Evolutionary conservation across 2,888 invertebrate species (phyloP), one percentile per base, ranked within the genome.

Genomic region (Pecten maximus): DNA sequence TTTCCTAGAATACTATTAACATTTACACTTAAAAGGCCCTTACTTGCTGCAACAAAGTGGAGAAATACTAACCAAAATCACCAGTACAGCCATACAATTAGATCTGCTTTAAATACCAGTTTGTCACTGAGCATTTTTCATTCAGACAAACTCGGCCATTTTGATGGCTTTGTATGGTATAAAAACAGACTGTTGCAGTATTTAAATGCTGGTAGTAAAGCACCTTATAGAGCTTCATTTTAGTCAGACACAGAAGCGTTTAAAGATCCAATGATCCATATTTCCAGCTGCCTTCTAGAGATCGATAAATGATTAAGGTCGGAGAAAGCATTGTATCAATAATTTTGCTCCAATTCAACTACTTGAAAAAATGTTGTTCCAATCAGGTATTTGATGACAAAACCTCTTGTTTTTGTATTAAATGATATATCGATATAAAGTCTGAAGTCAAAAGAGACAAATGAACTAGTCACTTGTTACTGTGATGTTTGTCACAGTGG

Each of bases 71-170:
- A n/a, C 12, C 23, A 74, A 6, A 35, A 1, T 35, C 74, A 74
- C 4, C 74, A 8, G 10, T 8, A 28, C 35, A 28, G 35, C 28
- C 35, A 74, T 28, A 28, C 28, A 35, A 28, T 74, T 74, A 74
- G 35, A 74, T 74, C 12, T 6, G 0, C 1, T 74, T 35, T 35
- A 74, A 74, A 12, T 74, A 74, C 35, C 74, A 74, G 74, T 19
- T 10, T 74, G 74, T 2, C 28, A 35, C 10, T 28, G 28, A 3
- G 12, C 35, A 74, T 54, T 54, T 54, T 3, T 54, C 54, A 54
- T 74, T 74, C 35, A 74, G 74, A 35, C 28, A 8, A 74, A 74
- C 74, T 74, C 74, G 35, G 74, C 74, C 74, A 74, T 74, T 74
- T 74, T 74, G 35, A 35, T 28, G 12, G 35, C 35, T 74, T 74